Evolutionary conservation across 2,113 vertebrate species (phyloP).

Genomic region (Myotis lucifugus): DNA sequence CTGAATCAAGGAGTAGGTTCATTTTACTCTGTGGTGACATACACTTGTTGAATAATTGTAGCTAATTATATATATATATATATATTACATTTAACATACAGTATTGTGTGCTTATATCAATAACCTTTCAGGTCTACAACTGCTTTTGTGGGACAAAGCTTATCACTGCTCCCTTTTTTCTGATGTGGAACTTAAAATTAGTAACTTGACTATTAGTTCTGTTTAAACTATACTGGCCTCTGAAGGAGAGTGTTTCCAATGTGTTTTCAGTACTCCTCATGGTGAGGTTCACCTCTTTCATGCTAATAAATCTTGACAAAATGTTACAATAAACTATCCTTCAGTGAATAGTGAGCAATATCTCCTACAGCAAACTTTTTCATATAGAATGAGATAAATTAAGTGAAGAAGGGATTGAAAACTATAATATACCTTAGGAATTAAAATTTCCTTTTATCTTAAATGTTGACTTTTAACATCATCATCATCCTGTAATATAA

Average conservation of each 20-base stretch:
- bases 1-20: neutral
- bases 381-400: neutral
- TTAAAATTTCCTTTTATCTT: conserved; percentile 15
- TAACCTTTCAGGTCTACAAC: neutral
- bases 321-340: neutral
- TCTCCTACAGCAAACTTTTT: neutral
- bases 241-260: neutral
- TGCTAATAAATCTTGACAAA: neutral
- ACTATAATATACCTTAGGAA: neutral
- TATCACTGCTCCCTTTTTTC: neutral
- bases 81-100: neutral
- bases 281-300: neutral
- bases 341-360: neutral
- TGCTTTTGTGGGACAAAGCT: neutral
- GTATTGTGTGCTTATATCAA: neutral
- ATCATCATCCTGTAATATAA: neutral
- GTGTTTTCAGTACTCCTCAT: neutral
- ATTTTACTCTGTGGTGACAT: neutral
- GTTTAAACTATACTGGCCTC: neutral
- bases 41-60: neutral
- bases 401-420: conserved; percentile 21
- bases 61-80: neutral
- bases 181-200: neutral
- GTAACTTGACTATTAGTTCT: neutral
- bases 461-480: neutral